Percentiles rank a stretch among this genome's conserved stretches.
These are phyloP conservation scores for Anguilla marmorata DNA, from an alignment of 2,797 vertebrate species.

Conservation along the genomic window DNA sequence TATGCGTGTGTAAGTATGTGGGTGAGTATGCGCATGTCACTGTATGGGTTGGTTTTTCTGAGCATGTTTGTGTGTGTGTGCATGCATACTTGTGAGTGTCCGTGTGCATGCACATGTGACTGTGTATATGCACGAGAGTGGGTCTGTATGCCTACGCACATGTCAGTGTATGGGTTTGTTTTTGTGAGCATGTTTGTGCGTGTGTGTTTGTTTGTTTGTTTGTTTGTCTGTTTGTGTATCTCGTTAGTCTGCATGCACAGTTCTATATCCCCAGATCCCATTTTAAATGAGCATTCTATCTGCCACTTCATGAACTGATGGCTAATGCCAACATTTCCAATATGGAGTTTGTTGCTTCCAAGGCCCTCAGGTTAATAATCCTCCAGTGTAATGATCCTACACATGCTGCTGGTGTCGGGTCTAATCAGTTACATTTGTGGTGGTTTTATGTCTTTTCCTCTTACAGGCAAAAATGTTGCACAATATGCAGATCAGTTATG, in stretches of 20 bases:
- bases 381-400: conserved; percentile 1
- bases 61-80: not conserved
- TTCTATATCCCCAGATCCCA: not conserved
- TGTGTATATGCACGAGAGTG: not conserved
- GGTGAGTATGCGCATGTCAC: no score
- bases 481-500: conserved; percentile 1
- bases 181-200: not conserved
- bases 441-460: not conserved
- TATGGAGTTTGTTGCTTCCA: not conserved
- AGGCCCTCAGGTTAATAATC: not conserved
- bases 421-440: not conserved
- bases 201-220: not conserved
- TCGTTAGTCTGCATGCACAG: not conserved
- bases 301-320: not conserved
- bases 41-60: not conserved
- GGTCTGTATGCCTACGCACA: not conserved
- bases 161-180: not conserved
- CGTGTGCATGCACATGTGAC: not conserved
- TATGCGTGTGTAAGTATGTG: not conserved
- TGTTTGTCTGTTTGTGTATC: not conserved
- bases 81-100: not conserved
- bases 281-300: not conserved
- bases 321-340: not conserved
- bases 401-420: not conserved
- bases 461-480: not conserved